phyloP scores from a whole-genome alignment of 2,797 vertebrate species.

The Lagorchestes hirsutus region DNA sequence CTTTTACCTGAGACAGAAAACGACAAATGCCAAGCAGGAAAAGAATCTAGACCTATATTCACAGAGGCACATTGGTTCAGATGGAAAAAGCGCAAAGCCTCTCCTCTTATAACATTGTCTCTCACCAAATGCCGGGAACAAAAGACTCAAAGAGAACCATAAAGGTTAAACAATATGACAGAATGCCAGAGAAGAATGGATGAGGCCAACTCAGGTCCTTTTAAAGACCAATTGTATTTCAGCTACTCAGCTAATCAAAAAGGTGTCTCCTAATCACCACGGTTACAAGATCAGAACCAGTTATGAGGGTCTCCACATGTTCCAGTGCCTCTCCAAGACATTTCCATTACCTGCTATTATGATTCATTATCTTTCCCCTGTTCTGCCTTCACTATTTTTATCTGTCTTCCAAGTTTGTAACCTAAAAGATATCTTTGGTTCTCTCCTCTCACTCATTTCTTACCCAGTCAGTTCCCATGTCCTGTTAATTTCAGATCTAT shows the following conservation, averaged over 20 bases:
- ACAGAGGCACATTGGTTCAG: background rate
- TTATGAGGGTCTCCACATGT: background rate
- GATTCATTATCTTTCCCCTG: background rate
- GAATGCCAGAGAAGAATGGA: background rate
- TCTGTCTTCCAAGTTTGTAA: background rate
- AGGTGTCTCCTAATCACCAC: background rate
- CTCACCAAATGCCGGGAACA: background rate
- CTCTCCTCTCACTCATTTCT: background rate
- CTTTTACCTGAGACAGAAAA: background rate
- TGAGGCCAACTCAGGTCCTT: background rate
- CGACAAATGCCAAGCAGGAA: background rate
- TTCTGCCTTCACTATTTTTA: background rate
- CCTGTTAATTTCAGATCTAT: background rate
- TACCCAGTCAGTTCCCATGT: background rate
- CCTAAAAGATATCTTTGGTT: background rate
- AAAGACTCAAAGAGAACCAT: background rate
- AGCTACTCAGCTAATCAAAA: background rate
- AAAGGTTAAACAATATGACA: background rate
- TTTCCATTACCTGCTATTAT: background rate
- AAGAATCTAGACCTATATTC: background rate
- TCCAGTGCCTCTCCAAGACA: background rate
- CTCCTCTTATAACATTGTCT: background rate
- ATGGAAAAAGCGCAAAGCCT: background rate
- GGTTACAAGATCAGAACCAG: background rate
- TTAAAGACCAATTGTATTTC: background rate